These are phyloP conservation scores for Apodemia duryi DNA, from an alignment of 2,888 invertebrate species.

Conservation along the genomic window DNA sequence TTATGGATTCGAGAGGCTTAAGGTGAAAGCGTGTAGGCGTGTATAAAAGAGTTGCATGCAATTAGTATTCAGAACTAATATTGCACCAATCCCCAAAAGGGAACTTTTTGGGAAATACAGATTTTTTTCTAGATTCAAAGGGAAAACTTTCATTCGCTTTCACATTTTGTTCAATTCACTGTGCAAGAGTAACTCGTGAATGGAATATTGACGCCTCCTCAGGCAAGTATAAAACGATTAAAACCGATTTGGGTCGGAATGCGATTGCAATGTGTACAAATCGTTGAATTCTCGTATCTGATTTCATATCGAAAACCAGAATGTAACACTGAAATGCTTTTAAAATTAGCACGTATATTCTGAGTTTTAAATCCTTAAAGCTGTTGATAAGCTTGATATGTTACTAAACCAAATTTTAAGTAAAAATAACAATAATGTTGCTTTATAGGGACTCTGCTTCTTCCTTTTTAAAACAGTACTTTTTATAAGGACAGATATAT, in stretches of 20 bases:
- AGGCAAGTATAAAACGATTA: slow-evolving; percentile 18
- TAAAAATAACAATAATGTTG: no score
- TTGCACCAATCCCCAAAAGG: no score
- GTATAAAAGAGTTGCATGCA: no score
- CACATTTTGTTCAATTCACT: slow-evolving; percentile 13
- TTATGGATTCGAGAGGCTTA: no score
- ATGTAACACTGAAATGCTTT: not conserved
- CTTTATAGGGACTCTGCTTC: no score
- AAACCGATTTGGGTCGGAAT: slow-evolving; percentile 16
- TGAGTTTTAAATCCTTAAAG: not conserved
- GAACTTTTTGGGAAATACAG: not conserved
- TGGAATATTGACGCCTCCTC: slow-evolving; percentile 7
- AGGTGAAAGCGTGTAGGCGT: no score
- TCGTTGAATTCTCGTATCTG: not conserved
- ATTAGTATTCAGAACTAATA: no score
- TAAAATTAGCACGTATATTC: not conserved
- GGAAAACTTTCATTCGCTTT: not conserved
- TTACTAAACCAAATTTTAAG: no score
- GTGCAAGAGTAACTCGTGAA: slow-evolving; percentile 3
- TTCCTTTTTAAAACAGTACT: no score
- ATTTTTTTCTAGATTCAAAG: not conserved
- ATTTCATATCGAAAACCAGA: not conserved
- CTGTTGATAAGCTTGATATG: not conserved
- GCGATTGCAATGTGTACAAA: slow-evolving; percentile 14
- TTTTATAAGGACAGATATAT: no score